Conservation (phyloP, 2,113 vertebrate species). For the Cariama cristata region DNA sequence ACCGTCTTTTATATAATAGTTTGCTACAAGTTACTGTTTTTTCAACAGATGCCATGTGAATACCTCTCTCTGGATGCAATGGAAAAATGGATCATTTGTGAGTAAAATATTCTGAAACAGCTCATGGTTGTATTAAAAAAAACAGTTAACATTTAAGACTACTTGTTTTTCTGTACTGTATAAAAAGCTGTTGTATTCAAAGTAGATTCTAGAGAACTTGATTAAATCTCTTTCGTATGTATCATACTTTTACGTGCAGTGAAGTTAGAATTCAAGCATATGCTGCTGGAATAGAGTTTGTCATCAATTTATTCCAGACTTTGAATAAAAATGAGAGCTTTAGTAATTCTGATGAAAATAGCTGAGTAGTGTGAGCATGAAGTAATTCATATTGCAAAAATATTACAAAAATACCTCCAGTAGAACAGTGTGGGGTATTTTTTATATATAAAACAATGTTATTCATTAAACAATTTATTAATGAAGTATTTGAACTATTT, state of each 20-base stretch:
- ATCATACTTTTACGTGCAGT: not conserved
- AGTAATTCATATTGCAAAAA: not conserved
- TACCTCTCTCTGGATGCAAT: constrained; percentile 96
- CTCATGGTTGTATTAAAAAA: not conserved
- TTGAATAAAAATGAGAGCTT: not conserved
- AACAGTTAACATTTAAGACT: not conserved
- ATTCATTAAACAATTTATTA: not conserved
- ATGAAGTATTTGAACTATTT: not conserved
- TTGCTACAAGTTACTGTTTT: constrained; percentile 41
- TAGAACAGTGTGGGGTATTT: not conserved
- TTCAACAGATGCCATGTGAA: constrained; percentile 95
- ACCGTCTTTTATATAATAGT: not conserved
- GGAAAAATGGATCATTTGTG: constrained; percentile 99
- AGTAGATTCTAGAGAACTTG: not conserved
- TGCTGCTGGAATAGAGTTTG: not conserved
- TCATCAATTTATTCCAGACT: not conserved
- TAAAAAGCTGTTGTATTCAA: not conserved
- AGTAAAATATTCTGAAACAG: constrained; percentile 74
- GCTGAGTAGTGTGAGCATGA: not conserved
- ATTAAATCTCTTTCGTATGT: not conserved
- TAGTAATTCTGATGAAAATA: not conserved
- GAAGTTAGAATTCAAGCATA: not conserved
- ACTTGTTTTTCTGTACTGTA: not conserved
- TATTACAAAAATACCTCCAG: not conserved
- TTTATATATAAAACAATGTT: not conserved